A percentile compares a stretch with the other conserved stretches of the same genome.
These are phyloP conservation scores for Todus mexicanus DNA, from an alignment of 2,797 vertebrate species.

Conservation along the genomic window DNA sequence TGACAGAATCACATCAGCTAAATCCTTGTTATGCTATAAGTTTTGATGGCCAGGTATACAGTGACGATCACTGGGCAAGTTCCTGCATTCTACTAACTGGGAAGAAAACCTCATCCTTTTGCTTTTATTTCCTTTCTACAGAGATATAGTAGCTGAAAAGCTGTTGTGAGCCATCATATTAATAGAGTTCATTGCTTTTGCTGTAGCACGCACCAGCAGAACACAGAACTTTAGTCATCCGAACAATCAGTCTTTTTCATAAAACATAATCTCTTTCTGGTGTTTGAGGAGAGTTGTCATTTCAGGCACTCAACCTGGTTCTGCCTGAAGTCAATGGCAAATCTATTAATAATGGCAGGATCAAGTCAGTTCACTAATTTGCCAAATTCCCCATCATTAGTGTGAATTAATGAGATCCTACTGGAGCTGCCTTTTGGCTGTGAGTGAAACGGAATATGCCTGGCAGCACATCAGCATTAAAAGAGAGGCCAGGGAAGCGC, in stretches of 20 bases:
- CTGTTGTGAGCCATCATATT: background rate
- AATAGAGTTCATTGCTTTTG: conserved; percentile 30
- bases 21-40: background rate
- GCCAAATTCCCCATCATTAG: conserved; percentile 67
- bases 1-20: background rate
- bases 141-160: conserved; percentile 10
- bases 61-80: background rate
- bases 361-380: conserved; percentile 66
- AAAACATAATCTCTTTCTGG: background rate
- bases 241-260: conserved; percentile 34
- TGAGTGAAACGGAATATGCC: conserved; percentile 53
- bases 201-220: background rate
- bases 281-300: conserved; percentile 27
- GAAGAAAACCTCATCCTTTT: background rate
- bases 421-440: conserved; percentile 59
- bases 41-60: background rate
- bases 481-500: conserved; percentile 26
- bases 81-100: background rate
- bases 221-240: conserved; percentile 4
- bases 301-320: background rate
- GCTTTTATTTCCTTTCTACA: background rate
- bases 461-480: conserved; percentile 41
- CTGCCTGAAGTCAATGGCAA: conserved; percentile 33
- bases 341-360: conserved; percentile 57
- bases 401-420: conserved; percentile 70